These are phyloP conservation scores for Oscheius sp. DNA, from an alignment of 1,140 invertebrate species.

Conservation along the genomic window DNA sequence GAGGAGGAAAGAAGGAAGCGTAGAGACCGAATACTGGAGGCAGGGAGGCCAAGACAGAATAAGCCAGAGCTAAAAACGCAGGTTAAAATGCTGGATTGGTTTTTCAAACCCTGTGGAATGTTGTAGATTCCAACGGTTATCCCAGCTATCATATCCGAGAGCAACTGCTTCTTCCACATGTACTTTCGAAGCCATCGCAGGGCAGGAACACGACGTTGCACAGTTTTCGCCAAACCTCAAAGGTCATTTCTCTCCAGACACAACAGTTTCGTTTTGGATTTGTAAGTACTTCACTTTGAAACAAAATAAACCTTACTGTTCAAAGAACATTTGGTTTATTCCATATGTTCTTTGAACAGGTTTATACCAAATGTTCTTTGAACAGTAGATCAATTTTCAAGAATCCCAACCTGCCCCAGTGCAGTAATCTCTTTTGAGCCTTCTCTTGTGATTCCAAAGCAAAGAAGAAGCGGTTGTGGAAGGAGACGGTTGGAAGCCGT, in stretches of 20 bases:
- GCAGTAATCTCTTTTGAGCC: not conserved
- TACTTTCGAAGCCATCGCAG: constrained; percentile 6
- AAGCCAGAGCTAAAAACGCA: constrained; percentile 59
- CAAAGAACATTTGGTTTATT: too few species aligned
- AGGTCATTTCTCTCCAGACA: not conserved
- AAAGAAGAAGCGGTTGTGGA: not conserved
- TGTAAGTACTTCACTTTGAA: too few species aligned
- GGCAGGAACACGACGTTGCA: not conserved
- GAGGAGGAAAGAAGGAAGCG: constrained; percentile 63
- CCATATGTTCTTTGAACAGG: too few species aligned
- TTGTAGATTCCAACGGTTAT: constrained; percentile 27
- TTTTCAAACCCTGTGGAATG: constrained; percentile 27
- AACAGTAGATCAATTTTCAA: too few species aligned
- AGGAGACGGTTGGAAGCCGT: not conserved
- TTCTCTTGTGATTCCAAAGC: not conserved
- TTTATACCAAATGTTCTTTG: too few species aligned
- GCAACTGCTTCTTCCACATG: not conserved
- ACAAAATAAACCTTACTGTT: too few species aligned
- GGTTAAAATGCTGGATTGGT: not conserved
- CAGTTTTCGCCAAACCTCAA: not conserved
- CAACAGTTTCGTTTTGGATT: not conserved
- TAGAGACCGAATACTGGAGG: constrained; percentile 64
- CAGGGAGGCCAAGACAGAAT: constrained; percentile 61
- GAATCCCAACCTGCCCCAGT: not conserved
- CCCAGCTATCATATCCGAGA: constrained; percentile 16